phyloP scores from a whole-genome alignment of 2,888 invertebrate species.

The Trachelus iudaicus region DNA sequence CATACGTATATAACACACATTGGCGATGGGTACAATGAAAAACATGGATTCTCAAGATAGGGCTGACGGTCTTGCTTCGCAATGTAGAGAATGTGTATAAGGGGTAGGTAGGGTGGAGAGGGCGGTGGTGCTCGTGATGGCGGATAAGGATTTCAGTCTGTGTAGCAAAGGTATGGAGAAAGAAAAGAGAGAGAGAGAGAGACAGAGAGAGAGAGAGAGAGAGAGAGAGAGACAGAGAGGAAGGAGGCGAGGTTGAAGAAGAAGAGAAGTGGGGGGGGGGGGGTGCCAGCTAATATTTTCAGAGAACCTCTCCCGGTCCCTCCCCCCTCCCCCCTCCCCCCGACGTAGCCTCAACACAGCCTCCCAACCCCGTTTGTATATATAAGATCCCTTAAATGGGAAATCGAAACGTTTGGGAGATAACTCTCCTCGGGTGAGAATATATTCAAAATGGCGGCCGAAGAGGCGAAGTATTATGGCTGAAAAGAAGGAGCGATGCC shows the following conservation, averaged over 20 bases:
- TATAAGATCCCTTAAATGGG: conserved; percentile 64
- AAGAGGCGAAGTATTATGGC: conserved; percentile 48
- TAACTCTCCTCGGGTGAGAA: conserved; percentile 64
- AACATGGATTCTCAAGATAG: not conserved
- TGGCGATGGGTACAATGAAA: not conserved
- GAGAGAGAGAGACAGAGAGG: conserved; percentile 13
- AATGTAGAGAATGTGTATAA: not conserved
- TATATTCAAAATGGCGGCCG: conserved; percentile 65
- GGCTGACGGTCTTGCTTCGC: not conserved
- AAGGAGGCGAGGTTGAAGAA: conserved; percentile 13
- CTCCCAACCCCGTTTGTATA: conserved; percentile 33
- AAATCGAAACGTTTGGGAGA: conserved; percentile 65
- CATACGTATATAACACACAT: not conserved
- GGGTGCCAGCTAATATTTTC: conserved; percentile 55
- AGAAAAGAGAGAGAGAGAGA: no score
- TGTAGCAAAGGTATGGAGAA: conserved; percentile 2
- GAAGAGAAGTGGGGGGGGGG: conserved; percentile 20
- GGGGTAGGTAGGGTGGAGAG: not conserved
- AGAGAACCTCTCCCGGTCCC: conserved; percentile 28
- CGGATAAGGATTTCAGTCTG: not conserved
- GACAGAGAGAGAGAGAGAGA: conserved; percentile 20
- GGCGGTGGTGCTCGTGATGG: not conserved
- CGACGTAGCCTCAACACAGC: conserved; percentile 35
- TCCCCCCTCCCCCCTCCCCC: conserved; percentile 27
- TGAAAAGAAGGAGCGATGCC: conserved; percentile 50